phyloP scores from a whole-genome alignment of 2,113 vertebrate species.

The Centropus bengalensis region DNA sequence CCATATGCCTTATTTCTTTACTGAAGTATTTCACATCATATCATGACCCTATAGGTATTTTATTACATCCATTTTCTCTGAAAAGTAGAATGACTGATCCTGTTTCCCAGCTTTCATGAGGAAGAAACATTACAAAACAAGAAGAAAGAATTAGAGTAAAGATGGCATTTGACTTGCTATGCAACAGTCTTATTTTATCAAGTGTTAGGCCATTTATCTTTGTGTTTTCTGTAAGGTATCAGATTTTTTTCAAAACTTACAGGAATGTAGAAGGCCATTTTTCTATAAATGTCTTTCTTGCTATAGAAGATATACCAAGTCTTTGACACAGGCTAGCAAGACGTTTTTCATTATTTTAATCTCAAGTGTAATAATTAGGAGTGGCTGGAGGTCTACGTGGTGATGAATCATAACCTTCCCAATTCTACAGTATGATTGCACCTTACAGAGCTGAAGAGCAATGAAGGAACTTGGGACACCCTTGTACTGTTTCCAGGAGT shows the following conservation, averaged over 20 bases:
- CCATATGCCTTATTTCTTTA: not conserved
- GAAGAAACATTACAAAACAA: not conserved
- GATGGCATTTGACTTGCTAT: not conserved
- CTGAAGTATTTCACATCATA: not conserved
- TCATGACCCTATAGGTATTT: not conserved
- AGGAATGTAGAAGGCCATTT: not conserved
- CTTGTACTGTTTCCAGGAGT: not conserved
- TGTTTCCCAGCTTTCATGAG: not conserved
- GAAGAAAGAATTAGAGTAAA: not conserved
- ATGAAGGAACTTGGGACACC: not conserved
- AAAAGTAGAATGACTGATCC: not conserved
- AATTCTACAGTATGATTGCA: not conserved
- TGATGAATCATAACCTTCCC: not conserved
- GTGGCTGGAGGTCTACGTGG: not conserved
- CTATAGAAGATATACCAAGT: not conserved
- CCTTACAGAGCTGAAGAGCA: not conserved
- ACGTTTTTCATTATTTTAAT: not conserved
- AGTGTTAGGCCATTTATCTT: not conserved
- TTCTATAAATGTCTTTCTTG: not conserved
- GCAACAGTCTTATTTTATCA: not conserved
- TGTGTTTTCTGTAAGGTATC: not conserved
- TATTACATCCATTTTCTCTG: not conserved
- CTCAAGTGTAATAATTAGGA: not conserved
- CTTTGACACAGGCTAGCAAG: not conserved
- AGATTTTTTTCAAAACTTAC: not conserved